These are phyloP conservation scores for Arbacia lixula DNA, from an alignment of 53 echinoderm and acorn worm species.

Conservation along the genomic window DNA sequence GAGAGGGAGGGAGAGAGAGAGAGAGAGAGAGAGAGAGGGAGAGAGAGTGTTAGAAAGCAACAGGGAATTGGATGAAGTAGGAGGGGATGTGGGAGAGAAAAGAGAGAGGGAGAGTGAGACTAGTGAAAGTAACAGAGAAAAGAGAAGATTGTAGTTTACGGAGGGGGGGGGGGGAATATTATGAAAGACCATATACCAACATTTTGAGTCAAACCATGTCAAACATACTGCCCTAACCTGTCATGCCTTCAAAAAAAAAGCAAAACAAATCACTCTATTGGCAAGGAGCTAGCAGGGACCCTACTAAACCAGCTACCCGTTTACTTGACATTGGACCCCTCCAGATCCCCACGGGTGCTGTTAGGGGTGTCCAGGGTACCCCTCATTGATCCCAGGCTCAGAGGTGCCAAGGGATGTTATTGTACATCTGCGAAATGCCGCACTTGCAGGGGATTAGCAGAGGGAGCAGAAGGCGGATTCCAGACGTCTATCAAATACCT, in stretches of 20 bases:
- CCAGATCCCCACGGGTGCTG: slow-evolving; percentile 42
- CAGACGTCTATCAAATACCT: slow-evolving; percentile 43
- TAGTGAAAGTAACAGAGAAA: neutral
- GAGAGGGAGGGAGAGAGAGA: neutral
- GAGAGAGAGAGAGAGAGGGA: neutral
- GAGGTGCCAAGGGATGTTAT: slow-evolving; percentile 34
- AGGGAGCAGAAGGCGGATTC: slow-evolving; percentile 27
- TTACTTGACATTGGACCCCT: slow-evolving; percentile 58
- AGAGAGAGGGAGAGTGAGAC: neutral
- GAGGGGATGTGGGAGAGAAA: neutral
- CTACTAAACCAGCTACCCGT: slow-evolving; percentile 47
- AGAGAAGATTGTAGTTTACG: neutral
- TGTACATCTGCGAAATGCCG: slow-evolving; percentile 51
- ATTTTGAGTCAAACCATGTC: too few species aligned
- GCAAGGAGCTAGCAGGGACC: neutral
- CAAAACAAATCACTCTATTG: slow-evolving; percentile 14
- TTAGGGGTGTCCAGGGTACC: slow-evolving; percentile 38
- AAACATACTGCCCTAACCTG: too few species aligned
- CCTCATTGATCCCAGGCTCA: slow-evolving; percentile 50
- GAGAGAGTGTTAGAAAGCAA: neutral
- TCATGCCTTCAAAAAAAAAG: slow-evolving; percentile 1
- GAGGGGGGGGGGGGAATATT: neutral
- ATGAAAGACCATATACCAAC: too few species aligned
- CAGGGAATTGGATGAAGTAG: neutral
- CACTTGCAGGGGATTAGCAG: slow-evolving; percentile 49